Base-by-base conservation (phyloP, 2,113 vertebrate species). In the Epinephelus lanceolatus region DNA sequence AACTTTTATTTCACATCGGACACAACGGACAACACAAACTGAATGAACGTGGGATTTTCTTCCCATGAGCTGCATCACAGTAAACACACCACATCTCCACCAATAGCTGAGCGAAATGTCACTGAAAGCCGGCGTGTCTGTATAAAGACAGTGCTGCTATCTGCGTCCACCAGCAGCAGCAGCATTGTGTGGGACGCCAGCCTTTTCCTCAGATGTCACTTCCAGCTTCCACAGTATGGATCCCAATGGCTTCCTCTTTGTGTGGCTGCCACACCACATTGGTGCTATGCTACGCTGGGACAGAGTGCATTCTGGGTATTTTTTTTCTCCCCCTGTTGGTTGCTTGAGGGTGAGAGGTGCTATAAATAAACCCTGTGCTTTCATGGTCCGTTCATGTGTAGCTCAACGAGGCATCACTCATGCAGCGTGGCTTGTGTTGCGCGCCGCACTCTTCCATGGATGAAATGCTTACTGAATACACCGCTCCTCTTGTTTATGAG, bases 311-410 rank as follows among this genome's bases (percentile, higher is more conserved):
- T 91, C 76, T 95, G 92, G 91, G 84, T 92, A 76, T 71, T 86
- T 80, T 74, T 83, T 68, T 70, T 11, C 71, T 45, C 62, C 66
- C 60, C 72, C 51, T 90, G 81, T 85, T 81, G 66, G 84, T 81
- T 87, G 93, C 94, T 93, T 21, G 37, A 83, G 92, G 91, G 73
- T 76, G 83, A 88, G 88, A 81, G 56, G 80, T 52, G 78, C 87
- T 95, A 95, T 93, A 94, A 94, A 95, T 95, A 94, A 71, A 80
- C 83, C 3, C 70, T 30, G 78, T 55, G 63, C 86, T 89, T 91
- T 92, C 87, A 85, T 74, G 82, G 66, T 91, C 80, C 91, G 84
- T 94, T 95, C 90, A 93, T 94, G 90, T 94, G 93, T 87, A 80
- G 76, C 81, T 85, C 84, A 88, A 85, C 86, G 77, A 70, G 55